Evolutionary conservation across 1,140 invertebrate genomes (phyloP).

Genomic region (Lucilia sericata): DNA sequence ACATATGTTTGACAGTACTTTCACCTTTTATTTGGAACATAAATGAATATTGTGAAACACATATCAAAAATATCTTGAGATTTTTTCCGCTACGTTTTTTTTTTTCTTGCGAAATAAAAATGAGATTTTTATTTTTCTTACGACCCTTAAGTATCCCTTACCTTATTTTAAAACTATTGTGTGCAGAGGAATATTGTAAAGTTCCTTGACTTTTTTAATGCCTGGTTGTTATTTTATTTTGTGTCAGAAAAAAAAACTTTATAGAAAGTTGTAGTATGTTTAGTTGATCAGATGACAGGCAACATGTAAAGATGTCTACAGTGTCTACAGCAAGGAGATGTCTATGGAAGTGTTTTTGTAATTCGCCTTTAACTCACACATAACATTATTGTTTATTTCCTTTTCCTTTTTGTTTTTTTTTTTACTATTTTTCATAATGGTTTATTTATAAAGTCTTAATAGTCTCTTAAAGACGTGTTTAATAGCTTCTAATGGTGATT

Average conservation of each 20-base stretch:
- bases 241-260: no score
- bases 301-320: no score
- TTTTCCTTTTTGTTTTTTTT: not conserved
- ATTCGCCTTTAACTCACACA: no score
- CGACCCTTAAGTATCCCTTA: conserved; percentile 13
- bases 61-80: not conserved
- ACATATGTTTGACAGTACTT: conserved; percentile 25
- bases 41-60: not conserved
- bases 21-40: not conserved
- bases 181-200: no score
- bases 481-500: conserved; percentile 35
- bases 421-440: conserved; percentile 21
- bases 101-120: not conserved
- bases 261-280: no score
- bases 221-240: no score
- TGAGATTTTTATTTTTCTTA: not conserved
- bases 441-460: conserved; percentile 46
- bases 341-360: no score
- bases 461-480: conserved; percentile 45
- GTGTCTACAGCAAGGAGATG: not conserved
- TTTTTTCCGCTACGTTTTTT: not conserved
- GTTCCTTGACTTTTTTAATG: no score
- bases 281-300: no score
- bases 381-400: not conserved
- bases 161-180: not conserved